A percentile compares a stretch with the other conserved stretches of the same genome.
These are phyloP conservation scores for Nerophis lumbriciformis DNA, from an alignment of 2,113 vertebrate genomes.

Conservation along the genomic window DNA sequence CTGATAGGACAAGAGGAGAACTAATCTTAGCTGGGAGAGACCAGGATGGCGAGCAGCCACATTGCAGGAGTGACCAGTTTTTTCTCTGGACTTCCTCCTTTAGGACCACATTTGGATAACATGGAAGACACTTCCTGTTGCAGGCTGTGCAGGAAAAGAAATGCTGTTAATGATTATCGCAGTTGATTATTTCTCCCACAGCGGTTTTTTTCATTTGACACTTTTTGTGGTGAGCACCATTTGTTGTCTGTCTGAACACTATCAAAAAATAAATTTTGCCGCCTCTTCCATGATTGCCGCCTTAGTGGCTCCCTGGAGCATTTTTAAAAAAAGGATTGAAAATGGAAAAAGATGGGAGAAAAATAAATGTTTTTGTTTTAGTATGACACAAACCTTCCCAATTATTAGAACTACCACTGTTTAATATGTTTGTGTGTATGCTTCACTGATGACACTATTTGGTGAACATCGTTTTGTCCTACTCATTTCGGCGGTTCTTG, in stretches of 20 bases:
- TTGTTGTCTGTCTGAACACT: slow-evolving; percentile 11
- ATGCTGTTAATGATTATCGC: slow-evolving; percentile 23
- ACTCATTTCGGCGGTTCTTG: too few species aligned
- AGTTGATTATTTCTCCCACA: slow-evolving; percentile 3
- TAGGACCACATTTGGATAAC: neutral
- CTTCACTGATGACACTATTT: too few species aligned
- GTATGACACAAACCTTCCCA: too few species aligned
- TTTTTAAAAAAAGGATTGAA: too few species aligned
- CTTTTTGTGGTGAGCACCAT: slow-evolving; percentile 6
- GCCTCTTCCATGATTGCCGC: too few species aligned
- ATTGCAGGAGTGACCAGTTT: slow-evolving; percentile 38
- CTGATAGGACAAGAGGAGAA: slow-evolving; percentile 75
- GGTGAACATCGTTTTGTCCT: too few species aligned
- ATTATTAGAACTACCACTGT: too few species aligned
- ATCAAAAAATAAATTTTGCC: too few species aligned
- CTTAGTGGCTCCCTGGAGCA: too few species aligned
- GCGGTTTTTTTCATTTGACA: neutral
- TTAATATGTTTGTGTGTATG: too few species aligned
- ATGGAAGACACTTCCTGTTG: neutral
- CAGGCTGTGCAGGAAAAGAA: neutral
- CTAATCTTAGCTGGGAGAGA: slow-evolving; percentile 77
- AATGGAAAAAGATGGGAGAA: too few species aligned
- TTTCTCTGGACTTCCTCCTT: slow-evolving; percentile 16
- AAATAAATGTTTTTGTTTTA: too few species aligned
- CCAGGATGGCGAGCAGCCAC: slow-evolving; percentile 70